These are phyloP conservation scores for Bactericera cockerelli DNA, from an alignment of 1,140 invertebrate genomes.

Conservation along the genomic window DNA sequence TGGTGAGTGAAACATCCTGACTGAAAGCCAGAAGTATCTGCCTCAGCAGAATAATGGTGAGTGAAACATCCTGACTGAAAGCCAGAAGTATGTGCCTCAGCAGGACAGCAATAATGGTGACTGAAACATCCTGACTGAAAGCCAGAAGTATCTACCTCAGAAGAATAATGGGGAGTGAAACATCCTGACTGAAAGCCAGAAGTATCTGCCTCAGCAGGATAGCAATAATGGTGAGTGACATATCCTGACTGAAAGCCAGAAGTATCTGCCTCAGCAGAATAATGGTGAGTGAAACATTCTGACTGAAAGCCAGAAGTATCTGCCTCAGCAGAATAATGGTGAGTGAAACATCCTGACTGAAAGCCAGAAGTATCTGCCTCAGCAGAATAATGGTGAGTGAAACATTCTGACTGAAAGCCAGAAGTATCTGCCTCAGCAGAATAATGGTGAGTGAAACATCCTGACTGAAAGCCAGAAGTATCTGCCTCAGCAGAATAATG, in stretches of 20 bases:
- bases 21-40: constrained; percentile 17
- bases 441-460: constrained; percentile 52
- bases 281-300: too few species aligned
- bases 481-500: constrained; percentile 52
- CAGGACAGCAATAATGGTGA: neutral
- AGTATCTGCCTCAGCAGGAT: constrained; percentile 56
- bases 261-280: neutral
- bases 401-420: constrained; percentile 67
- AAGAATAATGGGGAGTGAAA: constrained; percentile 51
- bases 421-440: constrained; percentile 74
- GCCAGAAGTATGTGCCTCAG: neutral
- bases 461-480: constrained; percentile 75
- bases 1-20: constrained; percentile 41
- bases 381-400: constrained; percentile 53
- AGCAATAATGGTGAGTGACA: constrained; percentile 25
- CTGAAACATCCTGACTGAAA: constrained; percentile 54
- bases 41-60: neutral
- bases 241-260: constrained; percentile 39
- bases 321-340: neutral
- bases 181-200: constrained; percentile 68
- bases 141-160: constrained; percentile 78
- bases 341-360: constrained; percentile 51
- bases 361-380: constrained; percentile 77
- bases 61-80: too few species aligned
- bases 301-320: too few species aligned